Conservation (phyloP, 2,797 vertebrate genomes). For the Mergus octosetaceus region DNA sequence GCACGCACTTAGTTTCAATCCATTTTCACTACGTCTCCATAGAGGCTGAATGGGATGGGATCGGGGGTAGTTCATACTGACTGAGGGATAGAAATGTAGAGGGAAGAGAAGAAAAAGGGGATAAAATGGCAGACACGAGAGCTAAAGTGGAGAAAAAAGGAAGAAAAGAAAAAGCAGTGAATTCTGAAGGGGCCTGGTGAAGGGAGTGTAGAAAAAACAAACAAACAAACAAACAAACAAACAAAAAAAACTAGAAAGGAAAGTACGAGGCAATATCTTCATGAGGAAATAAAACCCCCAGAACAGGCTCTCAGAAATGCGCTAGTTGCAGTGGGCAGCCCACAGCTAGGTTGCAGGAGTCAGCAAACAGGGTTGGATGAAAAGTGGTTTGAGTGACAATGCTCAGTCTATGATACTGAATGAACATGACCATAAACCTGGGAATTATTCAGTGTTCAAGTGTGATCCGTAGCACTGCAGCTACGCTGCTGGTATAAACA, state of each 20-base stretch:
- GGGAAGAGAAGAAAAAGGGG: not conserved
- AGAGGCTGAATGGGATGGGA: not conserved
- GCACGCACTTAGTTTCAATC: not conserved
- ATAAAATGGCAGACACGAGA: not conserved
- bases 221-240: not conserved
- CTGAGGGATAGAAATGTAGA: not conserved
- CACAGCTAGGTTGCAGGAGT: not conserved
- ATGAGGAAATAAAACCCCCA: not conserved
- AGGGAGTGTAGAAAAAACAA: not conserved
- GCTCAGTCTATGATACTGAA: not conserved
- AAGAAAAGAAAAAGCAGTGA: not conserved
- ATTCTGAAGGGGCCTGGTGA: not conserved
- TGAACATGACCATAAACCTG: not conserved
- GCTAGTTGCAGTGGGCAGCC: not conserved
- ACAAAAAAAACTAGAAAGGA: not conserved
- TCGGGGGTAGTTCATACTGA: not conserved
- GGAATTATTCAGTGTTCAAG: not conserved
- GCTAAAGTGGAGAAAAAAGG: not conserved
- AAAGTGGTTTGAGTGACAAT: not conserved
- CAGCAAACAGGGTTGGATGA: not conserved
- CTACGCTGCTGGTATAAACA: conserved; percentile 27
- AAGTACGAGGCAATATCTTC: not conserved
- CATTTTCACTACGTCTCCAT: not conserved
- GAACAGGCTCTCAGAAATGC: not conserved
- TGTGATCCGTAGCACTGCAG: not conserved